Conservation (phyloP, 2,797 vertebrate genomes). For the Sylvia borin region DNA sequence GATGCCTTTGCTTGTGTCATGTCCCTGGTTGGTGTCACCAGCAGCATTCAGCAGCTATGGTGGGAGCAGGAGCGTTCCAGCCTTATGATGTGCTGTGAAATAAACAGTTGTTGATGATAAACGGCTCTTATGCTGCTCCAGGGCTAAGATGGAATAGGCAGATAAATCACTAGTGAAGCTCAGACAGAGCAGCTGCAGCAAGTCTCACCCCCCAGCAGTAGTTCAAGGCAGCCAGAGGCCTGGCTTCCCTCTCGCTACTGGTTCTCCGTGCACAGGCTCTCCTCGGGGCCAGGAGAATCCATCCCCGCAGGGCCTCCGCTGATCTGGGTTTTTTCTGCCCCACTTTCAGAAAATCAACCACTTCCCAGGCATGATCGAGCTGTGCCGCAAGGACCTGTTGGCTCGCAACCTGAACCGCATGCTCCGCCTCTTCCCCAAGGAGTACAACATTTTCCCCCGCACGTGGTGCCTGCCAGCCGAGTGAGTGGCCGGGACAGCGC, state of each 20-base stretch:
- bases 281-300: fast-evolving
- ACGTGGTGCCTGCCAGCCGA: conserved; percentile 82
- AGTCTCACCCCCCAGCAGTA: neutral
- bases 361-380: conserved; percentile 83
- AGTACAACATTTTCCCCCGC: conserved; percentile 79
- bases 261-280: neutral
- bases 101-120: neutral
- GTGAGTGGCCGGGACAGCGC: conserved; percentile 47
- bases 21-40: neutral
- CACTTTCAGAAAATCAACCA: conserved; percentile 82
- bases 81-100: neutral
- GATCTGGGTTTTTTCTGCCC: neutral
- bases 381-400: conserved; percentile 81
- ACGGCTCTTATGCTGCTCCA: neutral
- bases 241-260: neutral
- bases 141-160: neutral
- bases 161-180: neutral
- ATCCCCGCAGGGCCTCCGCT: fast-evolving
- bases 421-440: conserved; percentile 77
- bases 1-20: neutral
- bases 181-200: neutral
- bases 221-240: neutral
- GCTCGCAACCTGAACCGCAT: conserved; percentile 82
- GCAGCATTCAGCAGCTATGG: neutral
- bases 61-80: neutral